A percentile compares a stretch with the other conserved stretches of the same genome.
Conservation (phyloP, 1,140 invertebrate species). For the Drosophila ogumai region DNA sequence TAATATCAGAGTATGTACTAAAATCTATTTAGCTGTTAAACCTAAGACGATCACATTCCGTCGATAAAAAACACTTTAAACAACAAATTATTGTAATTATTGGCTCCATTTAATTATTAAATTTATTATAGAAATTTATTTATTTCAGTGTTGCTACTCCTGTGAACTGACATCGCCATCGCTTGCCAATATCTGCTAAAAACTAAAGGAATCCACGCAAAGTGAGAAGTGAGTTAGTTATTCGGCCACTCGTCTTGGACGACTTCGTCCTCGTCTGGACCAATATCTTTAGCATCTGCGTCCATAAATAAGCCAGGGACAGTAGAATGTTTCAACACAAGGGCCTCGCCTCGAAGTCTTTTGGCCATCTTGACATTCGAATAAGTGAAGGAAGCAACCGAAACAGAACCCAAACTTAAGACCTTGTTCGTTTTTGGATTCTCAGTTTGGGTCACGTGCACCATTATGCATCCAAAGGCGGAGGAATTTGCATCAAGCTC, state of each 20-base stretch:
- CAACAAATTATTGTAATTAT: neutral
- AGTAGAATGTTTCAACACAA: constrained; percentile 71
- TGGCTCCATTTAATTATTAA: neutral
- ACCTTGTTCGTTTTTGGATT: neutral
- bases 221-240: constrained; percentile 30
- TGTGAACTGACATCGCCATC: constrained; percentile 71
- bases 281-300: constrained; percentile 79
- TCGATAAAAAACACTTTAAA: neutral
- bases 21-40: too few species aligned
- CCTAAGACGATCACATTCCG: too few species aligned
- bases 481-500: constrained; percentile 8
- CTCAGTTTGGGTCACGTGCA: constrained; percentile 12
- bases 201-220: constrained; percentile 49
- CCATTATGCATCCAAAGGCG: constrained; percentile 16
- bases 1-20: too few species aligned
- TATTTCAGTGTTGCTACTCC: constrained; percentile 39
- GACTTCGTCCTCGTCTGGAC: constrained; percentile 70
- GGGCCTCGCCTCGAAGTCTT: constrained; percentile 35
- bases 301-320: constrained; percentile 80
- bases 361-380: constrained; percentile 60
- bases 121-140: neutral
- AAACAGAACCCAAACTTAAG: constrained; percentile 17
- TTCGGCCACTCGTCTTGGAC: constrained; percentile 32
- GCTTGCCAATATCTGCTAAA: constrained; percentile 62
- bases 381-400: constrained; percentile 40